Evolutionary conservation across 1,140 invertebrate genomes (phyloP), one percentile per base, ranked within the genome.

Genomic region (Ylistrum balloti): DNA sequence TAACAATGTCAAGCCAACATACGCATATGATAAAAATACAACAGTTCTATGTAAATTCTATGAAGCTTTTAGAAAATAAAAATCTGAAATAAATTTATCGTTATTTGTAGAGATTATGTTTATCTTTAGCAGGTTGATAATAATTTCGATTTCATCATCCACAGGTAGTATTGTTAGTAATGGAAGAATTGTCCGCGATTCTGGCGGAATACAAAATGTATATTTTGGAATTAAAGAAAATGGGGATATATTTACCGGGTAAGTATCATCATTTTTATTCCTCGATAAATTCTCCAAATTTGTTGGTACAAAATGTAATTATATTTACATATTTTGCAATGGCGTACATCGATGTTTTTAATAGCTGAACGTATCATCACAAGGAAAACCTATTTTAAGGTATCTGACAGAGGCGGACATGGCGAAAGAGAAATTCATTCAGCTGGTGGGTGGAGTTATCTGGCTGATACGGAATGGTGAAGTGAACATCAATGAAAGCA

Each of bases 91-190:
- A n/a, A n/a, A n/a, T n/a, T n/a, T n/a, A n/a, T n/a, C n/a, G n/a
- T n/a, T n/a, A n/a, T n/a, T n/a, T n/a, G n/a, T n/a, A n/a, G n/a
- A n/a, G n/a, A n/a, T n/a, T n/a, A n/a, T n/a, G n/a, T n/a, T n/a
- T n/a, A n/a, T n/a, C n/a, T n/a, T n/a, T n/a, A n/a, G n/a, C n/a
- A n/a, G n/a, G 41, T 45, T 45, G 41, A 15, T 45, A 45, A 45
- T 45, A 9, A 13, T 45, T 0, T 74, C n/a, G 22, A 28, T 74
- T 28, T n/a, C n/a, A 5, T 74, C 0, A 28, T 92, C 91, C 94
- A 9, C 90, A 96, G 96, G 96, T 33, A 96, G 96, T 92, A 92
- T 96, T 33, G 90, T 96, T n/a, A 95, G 94, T 94, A 93, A 96
- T 94, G 95, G 94, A 2, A 91, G 91, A 56, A 87, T 94, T 28